Base-by-base conservation (phyloP, 2,113 vertebrate genomes). In the Pseudorhombus dupliciocellatus region DNA sequence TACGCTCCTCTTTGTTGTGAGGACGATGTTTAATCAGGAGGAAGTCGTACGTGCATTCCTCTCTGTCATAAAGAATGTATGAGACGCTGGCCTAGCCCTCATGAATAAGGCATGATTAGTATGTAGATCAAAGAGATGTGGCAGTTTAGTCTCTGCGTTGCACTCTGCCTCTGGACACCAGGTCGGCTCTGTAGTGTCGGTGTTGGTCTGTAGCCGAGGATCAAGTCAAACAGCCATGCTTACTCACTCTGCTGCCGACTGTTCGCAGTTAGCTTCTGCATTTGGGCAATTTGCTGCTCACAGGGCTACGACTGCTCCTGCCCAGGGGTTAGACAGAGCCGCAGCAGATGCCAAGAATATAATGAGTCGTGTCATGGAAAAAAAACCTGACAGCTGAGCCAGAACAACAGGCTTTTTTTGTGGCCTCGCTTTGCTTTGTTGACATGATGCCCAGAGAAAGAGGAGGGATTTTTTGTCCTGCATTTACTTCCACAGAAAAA, bases 341-440 rank as follows among this genome's bases (percentile, higher is more conserved):
- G 63, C 50, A 66, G 18, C 69, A 50, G 71, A 63, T 42, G 75
- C 78, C 78, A 87, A 58, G 44, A 68, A 71, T 77, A 12, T 81
- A 78, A 85, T 81, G 60, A 84, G 75, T 84, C 73, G 76, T 90
- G 83, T 86, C 84, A 87, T 21, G 30, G 75, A 77, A 81, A 79
- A 74, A 63, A 28, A n/a, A n/a, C n/a, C 26, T 75, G 80, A 83
- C 81, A 79, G 81, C 75, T 77, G 72, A 87, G 81, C 73, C 12
- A 31, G 76, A 87, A 86, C 69, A 91, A 80, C 83, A 28, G 77
- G 73, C 79, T 84, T 78, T 75, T 84, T 84, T 77, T 84, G 8
- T n/a, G 5, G 77, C 70, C 71, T n/a, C 28, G 58, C 57, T 63
- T 56, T 37, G 48, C 61, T 86, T 84, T 79, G 76, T 79, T 83